phyloP scores from a whole-genome alignment of 2,113 vertebrate genomes.

The Sylvilagus bachmani region DNA sequence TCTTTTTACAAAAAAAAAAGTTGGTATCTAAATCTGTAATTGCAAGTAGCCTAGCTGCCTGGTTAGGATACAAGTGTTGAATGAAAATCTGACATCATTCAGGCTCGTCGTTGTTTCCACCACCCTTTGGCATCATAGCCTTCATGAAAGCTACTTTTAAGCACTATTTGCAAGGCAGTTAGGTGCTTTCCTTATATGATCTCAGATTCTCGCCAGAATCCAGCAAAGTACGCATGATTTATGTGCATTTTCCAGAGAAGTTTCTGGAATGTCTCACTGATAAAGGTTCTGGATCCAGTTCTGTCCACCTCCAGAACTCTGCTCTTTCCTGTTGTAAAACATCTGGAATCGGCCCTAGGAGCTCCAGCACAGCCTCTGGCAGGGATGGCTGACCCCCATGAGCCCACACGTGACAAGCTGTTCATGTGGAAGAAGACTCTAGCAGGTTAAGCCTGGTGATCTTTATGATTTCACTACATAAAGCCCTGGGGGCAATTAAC shows the following conservation, averaged over 20 bases:
- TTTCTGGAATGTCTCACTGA: not conserved
- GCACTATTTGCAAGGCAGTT: not conserved
- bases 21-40: not conserved
- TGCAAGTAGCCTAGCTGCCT: not conserved
- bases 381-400: constrained; percentile 34
- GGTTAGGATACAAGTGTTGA: constrained; percentile 8
- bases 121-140: not conserved
- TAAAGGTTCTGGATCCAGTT: not conserved
- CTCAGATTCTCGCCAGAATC: not conserved
- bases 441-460: constrained; percentile 53
- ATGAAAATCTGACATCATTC: not conserved
- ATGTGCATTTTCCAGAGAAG: not conserved
- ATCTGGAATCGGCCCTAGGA: not conserved
- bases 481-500: constrained; percentile 63
- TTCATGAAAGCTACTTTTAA: constrained; percentile 23
- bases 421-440: constrained; percentile 33
- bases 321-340: not conserved
- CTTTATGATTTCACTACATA: constrained; percentile 64
- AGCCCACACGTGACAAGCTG: not conserved
- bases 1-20: not conserved
- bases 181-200: not conserved
- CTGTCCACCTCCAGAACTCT: not conserved
- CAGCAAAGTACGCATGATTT: not conserved
- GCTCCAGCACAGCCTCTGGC: not conserved
- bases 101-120: not conserved